Base-by-base conservation (phyloP, 2,888 invertebrate species). In the Allolobophora icterica region DNA sequence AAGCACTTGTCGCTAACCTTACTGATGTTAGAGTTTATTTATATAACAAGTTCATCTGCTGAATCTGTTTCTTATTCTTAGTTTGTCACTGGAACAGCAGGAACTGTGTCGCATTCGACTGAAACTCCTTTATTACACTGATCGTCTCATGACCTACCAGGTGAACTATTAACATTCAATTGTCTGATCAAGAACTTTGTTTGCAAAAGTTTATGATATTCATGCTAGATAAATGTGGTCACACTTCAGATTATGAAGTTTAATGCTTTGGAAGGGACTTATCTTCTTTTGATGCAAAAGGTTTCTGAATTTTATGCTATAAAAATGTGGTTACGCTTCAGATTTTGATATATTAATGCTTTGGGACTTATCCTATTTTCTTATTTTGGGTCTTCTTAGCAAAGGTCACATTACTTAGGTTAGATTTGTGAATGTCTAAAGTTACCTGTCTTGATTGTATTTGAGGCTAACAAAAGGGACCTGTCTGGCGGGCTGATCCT, bases 91-190 rank as follows among this genome's bases (percentile, higher is more conserved):
- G 90, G 96, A 97, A 93, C 97, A 97, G 92, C 96, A 96, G 93
- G 97, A 97, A 93, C 95, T 97, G 93, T 96, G 97, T 91, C 96
- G 96, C 17, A 97, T 96, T 91, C 95, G 97, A 38, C 96, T 96
- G 93, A 97, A 97, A 92, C 96, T 97, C 94, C 95, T 97, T 83
- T 96, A 96, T 94, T 97, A 97, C 94, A 96, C 96, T 93, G 97
- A 97, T 94, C 96, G 97, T 92, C 96, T 97, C n/a, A 95, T 96
- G 92, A 96, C 97, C 0, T 97, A 97, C 94, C 97, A 95, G 94
- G 97, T 97, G 93, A 21, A 38, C 87, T 19, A n/a, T 71, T 71
- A 52, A 11, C 13, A n/a, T 71, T 71, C n/a, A n/a, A n/a, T 71
- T 30, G 1, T 30, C 71, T 11, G 52, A 52, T 21, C 52, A 52